Evolutionary conservation across 2,888 invertebrate genomes (phyloP), one percentile per base, ranked within the genome.

Genomic region (Calameuta filiformis): DNA sequence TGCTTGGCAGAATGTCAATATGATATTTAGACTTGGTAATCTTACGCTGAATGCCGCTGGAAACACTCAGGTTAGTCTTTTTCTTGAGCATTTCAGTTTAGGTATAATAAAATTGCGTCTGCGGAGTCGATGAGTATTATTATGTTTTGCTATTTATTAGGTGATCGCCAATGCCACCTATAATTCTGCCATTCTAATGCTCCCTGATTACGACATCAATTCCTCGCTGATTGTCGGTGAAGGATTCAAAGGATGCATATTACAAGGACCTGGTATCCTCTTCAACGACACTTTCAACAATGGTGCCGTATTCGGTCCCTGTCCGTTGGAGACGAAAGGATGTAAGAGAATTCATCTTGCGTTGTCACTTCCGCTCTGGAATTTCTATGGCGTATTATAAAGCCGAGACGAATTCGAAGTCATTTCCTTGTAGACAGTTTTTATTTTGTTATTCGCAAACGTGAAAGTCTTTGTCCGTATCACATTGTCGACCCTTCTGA

Each of bases 191-290:
- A 93, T 97, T 85, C 92, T 97, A 82, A 94, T 94, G 35, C 94
- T 95, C 84, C 95, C 95, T 83, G 95, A 95, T 86, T 94, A 95
- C 90, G 94, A 95, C 84, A 94, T 94, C 85, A 95, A 95, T 82
- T 95, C 95, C 35, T 94, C 95, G 81, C 92, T 97, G 85, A 94
- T 96, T 83, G 94, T 97, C 81, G 97, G 97, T 75, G 95, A 95
- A 90, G 94, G 95, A 85, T 97, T 96, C 92, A 94, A 94, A 87
- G 97, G 97, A 82, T 97, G 97, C 91, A 93, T 97, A 81, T 94
- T 95, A 85, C 96, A 97, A 93, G 97, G 97, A 0, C 97, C 97
- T n/a, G 96, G 96, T 82, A 93, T 97, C 69, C 94, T 96, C 87
- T 97, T 97, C 91, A 93, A 93, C 82, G 92, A 94, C 79, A 93